Evolutionary conservation across 2,797 vertebrate species (phyloP), one percentile per base, ranked within the genome.

Genomic region (Florisuga fusca): DNA sequence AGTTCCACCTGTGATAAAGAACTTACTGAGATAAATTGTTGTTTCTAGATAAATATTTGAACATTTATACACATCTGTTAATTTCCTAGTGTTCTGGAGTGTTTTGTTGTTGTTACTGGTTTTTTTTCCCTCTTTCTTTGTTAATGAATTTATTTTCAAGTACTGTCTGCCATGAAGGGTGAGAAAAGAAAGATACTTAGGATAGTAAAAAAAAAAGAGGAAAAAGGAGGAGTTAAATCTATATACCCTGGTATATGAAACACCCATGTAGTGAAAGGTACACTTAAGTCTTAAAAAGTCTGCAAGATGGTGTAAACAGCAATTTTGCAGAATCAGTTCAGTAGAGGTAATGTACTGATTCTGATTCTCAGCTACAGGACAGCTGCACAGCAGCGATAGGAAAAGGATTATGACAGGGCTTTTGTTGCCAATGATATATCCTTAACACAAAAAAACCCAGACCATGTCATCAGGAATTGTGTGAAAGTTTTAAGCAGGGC

Each of bases 361-460:
- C 15, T 33, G n/a, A 53, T 29, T 38, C 33, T 68, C 59, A 69
- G 13, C 41, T 76, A 29, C 19, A 59, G 19, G 27, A 15, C 27
- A 71, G 46, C 16, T 2, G n/a, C 25, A 6, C 6, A 45, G 17
- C 16, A 55, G 25, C 26, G 3, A 16, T 0, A 38, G 19, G 22
- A 63, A 43, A 74, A 13, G 2, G 0, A 2, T 46, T 78, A 36
- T 61, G 31, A 11, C 2, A 51, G 23, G 12, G 4, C 16, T 92
- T 92, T 92, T 66, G 15, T 12, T 71, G 26, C 4, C 8, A 38
- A 5, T 15, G 15, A 12, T 22, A 48, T 7, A 67, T 15, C 23
- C 15, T 6, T n/a, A 57, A 20, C 7, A 16, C 21, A 36, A 80
- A 66, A 5, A 50, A 59, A 45, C 34, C 0, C 2, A 6, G 13